Conservation (phyloP, 2,888 invertebrate species). For the Ennomos fuscantarius region DNA sequence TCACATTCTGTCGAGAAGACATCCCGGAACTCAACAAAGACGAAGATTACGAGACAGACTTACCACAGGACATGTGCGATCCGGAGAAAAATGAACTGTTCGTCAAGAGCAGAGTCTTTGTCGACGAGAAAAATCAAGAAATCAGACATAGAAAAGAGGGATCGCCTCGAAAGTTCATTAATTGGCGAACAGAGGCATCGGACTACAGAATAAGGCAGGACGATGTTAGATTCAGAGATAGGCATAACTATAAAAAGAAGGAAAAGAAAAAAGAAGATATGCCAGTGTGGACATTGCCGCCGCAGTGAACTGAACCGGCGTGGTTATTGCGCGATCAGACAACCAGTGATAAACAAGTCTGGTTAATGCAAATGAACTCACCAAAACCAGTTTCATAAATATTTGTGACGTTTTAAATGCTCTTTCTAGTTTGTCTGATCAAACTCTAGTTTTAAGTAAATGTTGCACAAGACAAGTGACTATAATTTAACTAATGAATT, state of each 20-base stretch:
- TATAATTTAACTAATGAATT: constrained; percentile 23
- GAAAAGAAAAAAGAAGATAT: constrained; percentile 73
- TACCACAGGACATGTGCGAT: constrained; percentile 55
- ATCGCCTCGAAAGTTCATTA: constrained; percentile 58
- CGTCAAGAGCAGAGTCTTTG: constrained; percentile 68
- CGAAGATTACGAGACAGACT: constrained; percentile 50
- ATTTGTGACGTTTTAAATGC: not conserved
- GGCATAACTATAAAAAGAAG: constrained; percentile 69
- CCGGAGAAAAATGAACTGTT: constrained; percentile 71
- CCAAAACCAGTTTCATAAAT: constrained; percentile 14
- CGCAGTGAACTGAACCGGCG: constrained; percentile 55
- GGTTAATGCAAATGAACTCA: constrained; percentile 20
- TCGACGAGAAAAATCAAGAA: constrained; percentile 62
- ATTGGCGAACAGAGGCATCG: constrained; percentile 66
- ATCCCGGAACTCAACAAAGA: constrained; percentile 62
- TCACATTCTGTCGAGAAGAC: constrained; percentile 81
- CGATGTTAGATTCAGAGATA: constrained; percentile 72
- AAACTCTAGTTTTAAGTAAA: constrained; percentile 17
- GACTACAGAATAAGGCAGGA: constrained; percentile 62
- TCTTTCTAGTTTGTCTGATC: constrained; percentile 13
- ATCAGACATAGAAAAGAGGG: constrained; percentile 48
- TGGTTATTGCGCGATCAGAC: constrained; percentile 5
- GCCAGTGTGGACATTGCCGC: constrained; percentile 73
- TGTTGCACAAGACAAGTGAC: constrained; percentile 40
- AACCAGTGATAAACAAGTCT: constrained; percentile 9